phyloP scores from a whole-genome alignment of 2,113 vertebrate genomes.

The Microcebus murinus region DNA sequence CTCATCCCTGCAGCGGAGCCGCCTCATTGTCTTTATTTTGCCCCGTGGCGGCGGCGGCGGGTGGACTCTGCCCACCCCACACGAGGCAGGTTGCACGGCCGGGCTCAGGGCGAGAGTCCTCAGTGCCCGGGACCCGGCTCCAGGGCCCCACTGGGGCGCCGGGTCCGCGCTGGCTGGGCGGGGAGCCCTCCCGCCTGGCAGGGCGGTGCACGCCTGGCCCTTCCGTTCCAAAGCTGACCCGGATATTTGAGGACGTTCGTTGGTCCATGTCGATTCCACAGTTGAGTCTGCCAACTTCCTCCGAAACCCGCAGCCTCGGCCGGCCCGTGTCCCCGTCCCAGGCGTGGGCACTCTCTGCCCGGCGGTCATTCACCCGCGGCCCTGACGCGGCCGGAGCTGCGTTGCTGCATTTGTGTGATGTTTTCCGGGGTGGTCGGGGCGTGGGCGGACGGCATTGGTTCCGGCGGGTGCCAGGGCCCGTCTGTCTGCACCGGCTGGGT shows the following conservation, averaged over 20 bases:
- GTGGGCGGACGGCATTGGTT: accelerated
- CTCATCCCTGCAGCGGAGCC: accelerated
- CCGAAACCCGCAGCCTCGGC: accelerated
- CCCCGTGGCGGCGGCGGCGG: accelerated
- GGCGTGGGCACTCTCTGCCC: accelerated
- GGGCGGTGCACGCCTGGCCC: background rate
- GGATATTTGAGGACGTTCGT: background rate
- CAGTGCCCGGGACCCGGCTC: background rate
- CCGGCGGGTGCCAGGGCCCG: no score
- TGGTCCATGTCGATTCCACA: accelerated
- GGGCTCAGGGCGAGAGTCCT: background rate
- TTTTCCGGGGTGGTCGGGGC: accelerated
- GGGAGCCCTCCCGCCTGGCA: background rate
- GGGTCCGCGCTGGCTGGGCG: accelerated
- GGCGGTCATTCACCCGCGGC: accelerated
- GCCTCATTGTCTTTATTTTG: background rate
- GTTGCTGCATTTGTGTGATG: accelerated
- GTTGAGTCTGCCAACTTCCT: background rate
- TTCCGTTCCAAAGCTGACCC: background rate
- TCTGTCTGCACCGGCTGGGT: accelerated
- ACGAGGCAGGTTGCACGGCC: background rate
- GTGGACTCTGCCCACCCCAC: background rate
- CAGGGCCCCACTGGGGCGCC: no score
- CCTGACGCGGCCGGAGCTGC: accelerated
- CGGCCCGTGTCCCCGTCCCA: background rate